phyloP scores from a whole-genome alignment of 2,888 invertebrate genomes.

The Xylocampa areola region DNA sequence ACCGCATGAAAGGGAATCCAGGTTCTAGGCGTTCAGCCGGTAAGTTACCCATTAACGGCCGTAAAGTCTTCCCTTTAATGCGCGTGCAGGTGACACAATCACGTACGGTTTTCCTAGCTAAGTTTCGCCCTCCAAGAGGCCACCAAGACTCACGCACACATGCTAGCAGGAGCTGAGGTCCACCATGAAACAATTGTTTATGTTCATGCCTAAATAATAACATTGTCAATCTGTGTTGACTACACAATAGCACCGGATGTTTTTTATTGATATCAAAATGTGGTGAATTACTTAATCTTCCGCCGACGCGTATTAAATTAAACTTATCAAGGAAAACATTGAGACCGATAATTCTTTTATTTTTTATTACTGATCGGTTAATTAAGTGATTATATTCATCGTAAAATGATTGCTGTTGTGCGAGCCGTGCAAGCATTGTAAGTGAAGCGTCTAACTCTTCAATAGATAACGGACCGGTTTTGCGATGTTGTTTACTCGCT shows the following conservation, averaged over 20 bases:
- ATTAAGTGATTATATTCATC: neutral
- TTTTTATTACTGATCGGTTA: neutral
- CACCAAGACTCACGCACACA: slow-evolving; percentile 14
- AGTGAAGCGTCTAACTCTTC: slow-evolving; percentile 4
- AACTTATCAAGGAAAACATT: slow-evolving; percentile 6
- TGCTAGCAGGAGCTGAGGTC: slow-evolving; percentile 11
- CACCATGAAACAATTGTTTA: neutral
- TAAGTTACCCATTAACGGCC: slow-evolving; percentile 4
- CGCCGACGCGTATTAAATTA: slow-evolving; percentile 10
- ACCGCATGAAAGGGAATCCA: slow-evolving; percentile 1
- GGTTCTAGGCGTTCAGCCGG: neutral
- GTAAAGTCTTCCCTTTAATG: slow-evolving; percentile 2
- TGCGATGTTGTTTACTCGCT: neutral
- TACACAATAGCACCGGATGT: slow-evolving; percentile 12
- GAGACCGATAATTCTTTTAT: slow-evolving; percentile 9
- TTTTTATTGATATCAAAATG: slow-evolving; percentile 12
- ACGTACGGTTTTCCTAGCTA: slow-evolving; percentile 4
- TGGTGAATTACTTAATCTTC: slow-evolving; percentile 5
- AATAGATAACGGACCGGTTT: neutral
- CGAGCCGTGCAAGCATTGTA: slow-evolving; percentile 4
- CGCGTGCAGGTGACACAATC: slow-evolving; percentile 6
- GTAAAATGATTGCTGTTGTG: slow-evolving; percentile 5
- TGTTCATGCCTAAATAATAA: slow-evolving; percentile 11
- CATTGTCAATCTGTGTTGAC: slow-evolving; percentile 6
- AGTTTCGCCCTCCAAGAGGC: slow-evolving; percentile 6